phyloP scores from a whole-genome alignment of 2,797 vertebrate species.

The Cynopterus sphinx region DNA sequence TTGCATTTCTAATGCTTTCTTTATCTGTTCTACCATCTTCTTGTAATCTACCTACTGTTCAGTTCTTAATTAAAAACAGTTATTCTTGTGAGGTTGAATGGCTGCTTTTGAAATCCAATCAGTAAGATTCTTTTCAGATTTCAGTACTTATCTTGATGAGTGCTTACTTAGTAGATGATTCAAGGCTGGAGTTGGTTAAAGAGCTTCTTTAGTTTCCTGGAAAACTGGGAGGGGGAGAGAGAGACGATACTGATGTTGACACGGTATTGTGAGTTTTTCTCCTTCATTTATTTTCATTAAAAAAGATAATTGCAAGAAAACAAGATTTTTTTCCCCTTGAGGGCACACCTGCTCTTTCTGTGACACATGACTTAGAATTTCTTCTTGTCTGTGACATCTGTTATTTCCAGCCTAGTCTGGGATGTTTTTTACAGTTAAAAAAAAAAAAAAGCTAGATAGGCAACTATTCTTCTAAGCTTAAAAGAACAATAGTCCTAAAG shows the following conservation, averaged over 20 bases:
- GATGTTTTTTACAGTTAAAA: not conserved
- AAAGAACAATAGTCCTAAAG: not conserved
- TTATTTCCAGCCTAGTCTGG: constrained; percentile 5
- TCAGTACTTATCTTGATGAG: constrained; percentile 64
- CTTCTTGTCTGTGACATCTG: constrained; percentile 23
- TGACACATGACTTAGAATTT: constrained; percentile 36
- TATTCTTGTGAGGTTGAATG: constrained; percentile 50
- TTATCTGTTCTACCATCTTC: constrained; percentile 66
- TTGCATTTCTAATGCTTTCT: constrained; percentile 57
- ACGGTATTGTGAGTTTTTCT: constrained; percentile 52
- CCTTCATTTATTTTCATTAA: constrained; percentile 74
- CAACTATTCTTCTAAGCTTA: not conserved
- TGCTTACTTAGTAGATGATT: constrained; percentile 62
- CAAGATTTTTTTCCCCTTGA: constrained; percentile 17
- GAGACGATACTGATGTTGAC: constrained; percentile 26
- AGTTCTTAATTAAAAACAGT: constrained; percentile 76
- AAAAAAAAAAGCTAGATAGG: not conserved
- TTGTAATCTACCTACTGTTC: constrained; percentile 62
- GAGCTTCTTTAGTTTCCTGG: constrained; percentile 33
- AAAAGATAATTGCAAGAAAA: constrained; percentile 66
- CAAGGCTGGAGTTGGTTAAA: constrained; percentile 65
- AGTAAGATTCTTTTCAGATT: constrained; percentile 53
- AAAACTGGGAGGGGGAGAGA: not conserved
- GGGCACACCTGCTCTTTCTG: constrained; percentile 58
- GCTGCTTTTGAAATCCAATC: constrained; percentile 66